A percentile compares a stretch with the other conserved stretches of the same genome.
These are phyloP conservation scores for Apamea crenata DNA, from an alignment of 2,888 invertebrate species.

Conservation along the genomic window DNA sequence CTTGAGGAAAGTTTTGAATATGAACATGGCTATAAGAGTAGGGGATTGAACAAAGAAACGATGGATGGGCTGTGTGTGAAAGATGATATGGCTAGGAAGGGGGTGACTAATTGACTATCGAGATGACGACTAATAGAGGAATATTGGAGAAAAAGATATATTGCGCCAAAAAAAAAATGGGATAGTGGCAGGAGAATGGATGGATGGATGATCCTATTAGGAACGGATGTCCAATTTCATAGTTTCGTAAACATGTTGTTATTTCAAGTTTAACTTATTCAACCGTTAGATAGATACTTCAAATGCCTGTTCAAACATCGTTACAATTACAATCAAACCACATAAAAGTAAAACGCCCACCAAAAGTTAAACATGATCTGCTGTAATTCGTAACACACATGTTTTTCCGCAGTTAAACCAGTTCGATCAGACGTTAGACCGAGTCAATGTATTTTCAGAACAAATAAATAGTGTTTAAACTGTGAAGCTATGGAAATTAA, in stretches of 20 bases:
- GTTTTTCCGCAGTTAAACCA: constrained; percentile 83
- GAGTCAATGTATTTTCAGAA: constrained; percentile 86
- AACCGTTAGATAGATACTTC: constrained; percentile 58
- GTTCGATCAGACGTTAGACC: constrained; percentile 82
- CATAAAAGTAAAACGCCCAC: constrained; percentile 70
- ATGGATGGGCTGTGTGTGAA: background rate
- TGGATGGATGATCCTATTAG: background rate
- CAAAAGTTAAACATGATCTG: constrained; percentile 67
- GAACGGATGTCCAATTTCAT: background rate
- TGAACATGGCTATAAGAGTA: background rate
- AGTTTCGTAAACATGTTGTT: background rate
- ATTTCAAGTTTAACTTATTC: constrained; percentile 18
- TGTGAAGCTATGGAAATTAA: constrained; percentile 73
- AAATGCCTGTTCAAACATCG: constrained; percentile 59
- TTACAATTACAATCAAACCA: constrained; percentile 62
- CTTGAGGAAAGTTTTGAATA: background rate
- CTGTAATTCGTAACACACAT: constrained; percentile 72
- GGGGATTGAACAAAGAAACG: background rate
- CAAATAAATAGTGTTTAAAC: constrained; percentile 77
- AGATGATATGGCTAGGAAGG: background rate
- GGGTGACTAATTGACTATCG: background rate
- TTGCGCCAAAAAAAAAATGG: background rate
- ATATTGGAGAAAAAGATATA: background rate
- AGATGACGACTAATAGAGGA: background rate
- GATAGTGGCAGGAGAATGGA: background rate